These are phyloP conservation scores for Lutraria rhynchaena DNA, from an alignment of 1,140 invertebrate species.

Conservation along the genomic window DNA sequence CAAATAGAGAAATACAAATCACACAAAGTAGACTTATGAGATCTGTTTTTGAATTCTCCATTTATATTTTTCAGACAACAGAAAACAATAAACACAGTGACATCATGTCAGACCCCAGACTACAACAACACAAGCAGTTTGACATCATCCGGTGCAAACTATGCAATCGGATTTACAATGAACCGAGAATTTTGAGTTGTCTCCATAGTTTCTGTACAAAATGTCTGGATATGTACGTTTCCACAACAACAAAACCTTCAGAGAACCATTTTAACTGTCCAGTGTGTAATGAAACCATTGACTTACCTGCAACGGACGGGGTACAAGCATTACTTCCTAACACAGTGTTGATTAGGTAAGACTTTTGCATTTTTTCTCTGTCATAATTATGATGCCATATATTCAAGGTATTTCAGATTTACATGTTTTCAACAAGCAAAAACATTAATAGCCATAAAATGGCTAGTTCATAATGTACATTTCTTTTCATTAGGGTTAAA, in stretches of 20 bases:
- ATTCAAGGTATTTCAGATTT: background rate
- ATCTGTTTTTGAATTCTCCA: too few relatives aligned
- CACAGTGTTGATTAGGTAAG: slow-evolving; percentile 36
- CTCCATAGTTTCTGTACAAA: slow-evolving; percentile 53
- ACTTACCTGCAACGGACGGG: background rate
- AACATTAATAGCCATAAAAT: background rate
- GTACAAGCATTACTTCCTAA: slow-evolving; percentile 11
- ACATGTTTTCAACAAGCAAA: background rate
- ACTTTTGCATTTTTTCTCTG: background rate
- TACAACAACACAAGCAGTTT: slow-evolving; percentile 34
- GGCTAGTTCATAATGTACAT: background rate
- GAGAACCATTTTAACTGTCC: slow-evolving; percentile 19
- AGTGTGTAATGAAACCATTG: slow-evolving; percentile 31
- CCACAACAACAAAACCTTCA: background rate
- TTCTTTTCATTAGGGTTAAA: background rate
- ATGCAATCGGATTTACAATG: slow-evolving; percentile 47
- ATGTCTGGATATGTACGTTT: slow-evolving; percentile 24
- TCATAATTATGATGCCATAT: background rate
- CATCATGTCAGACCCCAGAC: too few relatives aligned
- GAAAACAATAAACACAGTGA: too few relatives aligned
- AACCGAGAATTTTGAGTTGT: slow-evolving; percentile 44
- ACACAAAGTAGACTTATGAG: too few relatives aligned
- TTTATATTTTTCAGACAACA: too few relatives aligned
- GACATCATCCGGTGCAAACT: slow-evolving; percentile 49
- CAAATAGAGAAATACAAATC: too few relatives aligned